Evolutionary conservation across 2,113 vertebrate species (phyloP).

Genomic region (Chloropsis hardwickii): DNA sequence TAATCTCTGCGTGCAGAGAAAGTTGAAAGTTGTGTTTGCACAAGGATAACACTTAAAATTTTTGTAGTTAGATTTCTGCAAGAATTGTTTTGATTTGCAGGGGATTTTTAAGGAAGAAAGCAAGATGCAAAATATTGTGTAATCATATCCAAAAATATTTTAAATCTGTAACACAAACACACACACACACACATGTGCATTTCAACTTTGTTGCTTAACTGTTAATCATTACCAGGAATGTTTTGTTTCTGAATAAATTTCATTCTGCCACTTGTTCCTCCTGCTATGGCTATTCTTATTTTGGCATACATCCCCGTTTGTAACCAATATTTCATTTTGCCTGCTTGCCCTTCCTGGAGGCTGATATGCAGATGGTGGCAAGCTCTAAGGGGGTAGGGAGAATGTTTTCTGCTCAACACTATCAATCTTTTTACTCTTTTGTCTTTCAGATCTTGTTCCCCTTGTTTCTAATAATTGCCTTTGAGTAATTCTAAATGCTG

Average conservation of each 20-base stretch:
- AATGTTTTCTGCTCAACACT: background rate
- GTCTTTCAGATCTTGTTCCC: background rate
- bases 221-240: background rate
- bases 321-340: background rate
- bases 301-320: background rate
- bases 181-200: background rate
- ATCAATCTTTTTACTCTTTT: background rate
- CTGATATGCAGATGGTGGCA: background rate
- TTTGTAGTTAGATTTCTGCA: background rate
- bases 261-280: background rate
- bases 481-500: background rate
- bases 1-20: background rate
- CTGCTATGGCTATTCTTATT: background rate
- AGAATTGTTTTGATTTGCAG: background rate
- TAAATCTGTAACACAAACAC: background rate
- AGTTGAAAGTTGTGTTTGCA: background rate
- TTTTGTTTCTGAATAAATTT: background rate
- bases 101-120: background rate
- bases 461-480: background rate
- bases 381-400: background rate
- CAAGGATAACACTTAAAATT: background rate
- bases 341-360: background rate
- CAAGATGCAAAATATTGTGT: background rate
- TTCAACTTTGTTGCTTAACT: background rate
- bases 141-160: background rate